Percentiles rank a stretch among this genome's conserved stretches.
phyloP scores from a whole-genome alignment of 2,797 vertebrate species.

The Silurus aristotelis region DNA sequence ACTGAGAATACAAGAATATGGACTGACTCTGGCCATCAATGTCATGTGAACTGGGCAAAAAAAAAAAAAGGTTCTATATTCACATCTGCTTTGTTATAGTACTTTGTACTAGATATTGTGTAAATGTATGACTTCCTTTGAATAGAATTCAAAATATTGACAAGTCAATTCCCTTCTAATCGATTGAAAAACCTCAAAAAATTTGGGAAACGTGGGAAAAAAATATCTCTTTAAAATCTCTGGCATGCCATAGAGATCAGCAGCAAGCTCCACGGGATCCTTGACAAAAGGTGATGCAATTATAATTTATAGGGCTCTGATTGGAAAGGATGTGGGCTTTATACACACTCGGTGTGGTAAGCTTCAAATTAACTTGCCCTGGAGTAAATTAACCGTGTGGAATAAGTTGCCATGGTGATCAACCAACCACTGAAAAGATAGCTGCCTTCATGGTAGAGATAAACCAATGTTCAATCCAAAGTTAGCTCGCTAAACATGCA shows the following conservation, averaged over 20 bases:
- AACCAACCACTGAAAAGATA: not conserved
- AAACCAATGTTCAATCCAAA: not conserved
- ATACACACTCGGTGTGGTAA: not conserved
- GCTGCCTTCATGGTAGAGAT: not conserved
- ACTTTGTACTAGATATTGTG: not conserved
- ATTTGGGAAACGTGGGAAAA: not conserved
- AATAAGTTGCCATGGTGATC: slow-evolving; percentile 7
- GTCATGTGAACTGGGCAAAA: not conserved
- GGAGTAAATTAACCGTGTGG: not conserved
- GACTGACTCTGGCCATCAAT: not conserved
- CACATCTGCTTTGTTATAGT: not conserved
- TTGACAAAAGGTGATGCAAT: not conserved
- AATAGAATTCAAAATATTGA: not conserved
- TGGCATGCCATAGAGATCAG: not conserved
- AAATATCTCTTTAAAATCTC: not conserved
- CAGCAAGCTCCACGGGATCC: not conserved
- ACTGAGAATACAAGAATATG: not conserved
- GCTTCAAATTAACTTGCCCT: not conserved
- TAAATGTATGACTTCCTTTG: not conserved
- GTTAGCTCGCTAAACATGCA: not conserved
- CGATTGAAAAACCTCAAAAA: not conserved
- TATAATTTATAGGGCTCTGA: not conserved
- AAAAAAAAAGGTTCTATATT: not conserved
- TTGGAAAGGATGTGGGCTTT: not conserved
- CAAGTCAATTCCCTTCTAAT: not conserved